Evolutionary conservation across 2,797 vertebrate genomes (phyloP), one percentile per base, ranked within the genome.

Genomic region (Siniperca obscura): DNA sequence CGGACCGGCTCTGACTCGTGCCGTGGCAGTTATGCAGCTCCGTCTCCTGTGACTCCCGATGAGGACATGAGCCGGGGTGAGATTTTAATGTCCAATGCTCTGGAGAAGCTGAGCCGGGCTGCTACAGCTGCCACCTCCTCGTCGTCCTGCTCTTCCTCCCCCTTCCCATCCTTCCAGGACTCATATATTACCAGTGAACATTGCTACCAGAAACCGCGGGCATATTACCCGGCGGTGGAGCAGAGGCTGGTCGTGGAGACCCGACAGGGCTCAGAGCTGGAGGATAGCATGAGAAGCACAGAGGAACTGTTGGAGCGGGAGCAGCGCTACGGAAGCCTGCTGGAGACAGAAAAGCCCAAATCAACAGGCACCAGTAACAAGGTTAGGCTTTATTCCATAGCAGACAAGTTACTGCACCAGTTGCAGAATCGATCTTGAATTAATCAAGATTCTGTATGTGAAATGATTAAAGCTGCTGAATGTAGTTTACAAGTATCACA

Each of bases 161-260:
- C 92, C 16, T 93, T 92, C 81, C 91, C 95, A 76, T 93, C 97
- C 91, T 94, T 97, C 92, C 98, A 97, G 91, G 97, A 98, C 87
- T 98, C 97, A 0, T 99, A 99, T 80, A 99, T 99, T 81, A 97
- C 94, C 17, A 99, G 97, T 44, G 98, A 99, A 86, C 98, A 99
- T 92, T 99, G 98, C 94, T 99, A 99, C 93, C 98, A 99, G 95
- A 99, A 99, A 78, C 98, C 98, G 3, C 95, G 97, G 27, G 95
- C 97, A 2, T 98, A 98, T 82, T 98, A 98, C 87, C 97, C 97
- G 3, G 98, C 97, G 0, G 95, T 98, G 89, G 98, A 98, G 94
- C 98, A 98, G 94, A 96, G 97, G 83, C 91, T 98, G 90, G 97
- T 98, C 70, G 98, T 99, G 89, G 98, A 99, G 93, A 99, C 97